Base-by-base conservation (phyloP, 2,113 vertebrate genomes). In the Phyllopteryx taeniolatus region DNA sequence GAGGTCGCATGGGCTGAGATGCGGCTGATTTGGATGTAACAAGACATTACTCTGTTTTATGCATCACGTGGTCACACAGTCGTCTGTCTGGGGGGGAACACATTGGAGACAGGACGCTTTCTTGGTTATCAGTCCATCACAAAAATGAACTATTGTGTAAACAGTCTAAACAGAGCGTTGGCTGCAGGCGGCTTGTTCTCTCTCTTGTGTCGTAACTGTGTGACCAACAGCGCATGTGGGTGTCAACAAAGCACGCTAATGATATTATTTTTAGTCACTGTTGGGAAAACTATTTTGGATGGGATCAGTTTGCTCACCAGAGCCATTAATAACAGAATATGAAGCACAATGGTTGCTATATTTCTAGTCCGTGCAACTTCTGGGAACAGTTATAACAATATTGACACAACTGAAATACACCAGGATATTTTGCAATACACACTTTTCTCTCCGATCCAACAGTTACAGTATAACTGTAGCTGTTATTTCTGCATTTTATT, bases 101-200 rank as follows among this genome's bases (percentile, higher is more conserved):
- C 33, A 0, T 42, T 7, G 39, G 39, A n/a, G 70, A 65, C 53
- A 19, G 49, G 20, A 59, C 56, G 69, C 61, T 68, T 13, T 53
- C 72, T 56, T 9, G 2, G 8, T 51, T 83, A 85, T 82, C 83
- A 65, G 65, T 49, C 62, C 66, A 80, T 83, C 81, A 70, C 54
- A 31, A 71, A 75, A 66, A 67, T 46, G 42, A 71, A 59, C 63
- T 82, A 74, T 85, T 87, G 76, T 87, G 83, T 83, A 83, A 87
- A 88, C 85, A 87, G 68, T 54, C 53, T 73, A 70, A 74, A 74
- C 51, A 61, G 72, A 73, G 72, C 76, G 72, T 71, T 68, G 70
- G 79, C 75, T 82, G 77, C 66, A 42, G 78, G 62, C 73, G 2
- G 27, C 66, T 76, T 67, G 68, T 79, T 78, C 67, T 70, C 67